Percentiles rank a stretch among this genome's conserved stretches.
Evolutionary conservation across 1,140 invertebrate species (phyloP).

Genomic region (Drosophila sechellia): DNA sequence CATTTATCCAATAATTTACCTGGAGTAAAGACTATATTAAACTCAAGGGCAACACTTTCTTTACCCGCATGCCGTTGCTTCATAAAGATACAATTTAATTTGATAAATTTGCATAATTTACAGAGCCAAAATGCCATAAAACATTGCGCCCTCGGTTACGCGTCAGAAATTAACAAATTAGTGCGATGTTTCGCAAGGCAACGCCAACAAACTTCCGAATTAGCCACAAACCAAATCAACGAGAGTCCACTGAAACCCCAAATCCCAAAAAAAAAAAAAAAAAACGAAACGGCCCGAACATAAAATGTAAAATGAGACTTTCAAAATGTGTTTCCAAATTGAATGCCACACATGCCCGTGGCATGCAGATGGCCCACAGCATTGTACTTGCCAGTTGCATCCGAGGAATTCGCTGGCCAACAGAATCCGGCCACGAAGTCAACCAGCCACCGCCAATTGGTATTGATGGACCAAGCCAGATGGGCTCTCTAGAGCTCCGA

Average conservation of each 20-base stretch:
- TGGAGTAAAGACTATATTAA: too few species aligned
- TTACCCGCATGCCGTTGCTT: slow-evolving; percentile 18
- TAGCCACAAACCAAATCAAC: slow-evolving; percentile 42
- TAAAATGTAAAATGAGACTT: slow-evolving; percentile 52
- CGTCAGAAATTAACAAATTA: slow-evolving; percentile 80
- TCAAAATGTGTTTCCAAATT: slow-evolving; percentile 45
- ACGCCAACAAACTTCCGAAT: slow-evolving; percentile 72
- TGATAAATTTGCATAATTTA: slow-evolving; percentile 70
- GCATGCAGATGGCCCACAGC: slow-evolving; percentile 58
- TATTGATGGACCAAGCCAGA: slow-evolving; percentile 65
- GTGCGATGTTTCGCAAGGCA: slow-evolving; percentile 78
- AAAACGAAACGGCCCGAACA: slow-evolving; percentile 2
- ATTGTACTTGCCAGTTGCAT: slow-evolving; percentile 29
- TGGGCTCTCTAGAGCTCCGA: slow-evolving; percentile 22
- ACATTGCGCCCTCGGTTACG: slow-evolving; percentile 72
- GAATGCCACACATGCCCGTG: slow-evolving; percentile 66
- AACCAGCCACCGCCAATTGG: slow-evolving; percentile 57
- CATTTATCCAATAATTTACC: too few species aligned
- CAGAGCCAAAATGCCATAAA: slow-evolving; percentile 56
- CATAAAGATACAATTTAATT: slow-evolving; percentile 65
- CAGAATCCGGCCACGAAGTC: slow-evolving; percentile 20
- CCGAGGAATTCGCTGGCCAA: slow-evolving; percentile 18
- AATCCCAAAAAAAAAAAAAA: neutral
- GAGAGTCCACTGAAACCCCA: slow-evolving; percentile 7
- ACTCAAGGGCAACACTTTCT: slow-evolving; percentile 26